Base-by-base conservation (phyloP, 2,113 vertebrate species). In the Oreochromis tanganicae region DNA sequence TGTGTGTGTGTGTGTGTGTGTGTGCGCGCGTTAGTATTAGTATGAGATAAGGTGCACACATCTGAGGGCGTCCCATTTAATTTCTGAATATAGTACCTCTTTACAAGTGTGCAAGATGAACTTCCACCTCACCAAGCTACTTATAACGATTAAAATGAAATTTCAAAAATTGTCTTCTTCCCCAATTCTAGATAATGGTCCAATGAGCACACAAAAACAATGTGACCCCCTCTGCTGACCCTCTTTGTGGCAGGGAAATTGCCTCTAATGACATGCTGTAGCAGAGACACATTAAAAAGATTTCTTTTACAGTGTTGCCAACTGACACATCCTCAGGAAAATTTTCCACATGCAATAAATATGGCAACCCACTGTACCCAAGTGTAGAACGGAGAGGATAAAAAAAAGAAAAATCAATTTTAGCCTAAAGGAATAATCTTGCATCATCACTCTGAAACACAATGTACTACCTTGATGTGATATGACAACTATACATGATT, bases 161-260 rank as follows among this genome's bases (percentile, higher is more conserved):
- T 95, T 95, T 92, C 80, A 85, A 63, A 94, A 94, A 94, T 68
- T 56, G 93, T 92, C 94, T 92, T 87, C 80, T 56, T 48, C 78
- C 83, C 61, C 81, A 90, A 93, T 89, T 95, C 79, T 3, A 89
- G 94, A 95, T 95, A 94, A 96, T 95, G 82, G 88, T 82, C 86
- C 83, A 78, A 93, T 82, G 86, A 89, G 55, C 82, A 21, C 73
- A 95, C 90, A 93, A 94, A 68, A 94, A 92, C 92, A 90, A 85
- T 6, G n/a, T 87, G 95, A 94, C 93, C 93, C 89, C 87, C 48
- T 88, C 83, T 36, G 82, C 88, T 94, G 95, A 95, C 95, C 96
- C 94, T 91, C 92, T 95, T 92, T 93, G 91, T 94, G 43, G 61
- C 48, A 73, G 71, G 75, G 84, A 95, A 96, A 96, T 96, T 95